A percentile compares a stretch with the other conserved stretches of the same genome.
phyloP scores from a whole-genome alignment of 2,113 vertebrate genomes.

The Ictalurus punctatus region DNA sequence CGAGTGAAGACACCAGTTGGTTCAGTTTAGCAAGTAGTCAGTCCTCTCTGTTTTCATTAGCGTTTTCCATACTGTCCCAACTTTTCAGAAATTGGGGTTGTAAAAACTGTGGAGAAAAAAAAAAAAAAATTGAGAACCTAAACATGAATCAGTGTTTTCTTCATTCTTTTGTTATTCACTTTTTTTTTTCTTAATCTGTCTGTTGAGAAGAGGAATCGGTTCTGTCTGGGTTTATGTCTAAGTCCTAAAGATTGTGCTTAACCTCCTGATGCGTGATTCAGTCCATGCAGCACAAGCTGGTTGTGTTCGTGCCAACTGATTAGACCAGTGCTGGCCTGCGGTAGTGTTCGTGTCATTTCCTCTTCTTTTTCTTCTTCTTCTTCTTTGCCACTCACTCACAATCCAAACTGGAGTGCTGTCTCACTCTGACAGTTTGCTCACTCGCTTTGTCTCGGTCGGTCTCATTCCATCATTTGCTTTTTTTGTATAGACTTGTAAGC shows the following conservation, averaged over 20 bases:
- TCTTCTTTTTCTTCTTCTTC: slow-evolving; percentile 43
- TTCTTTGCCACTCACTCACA: slow-evolving; percentile 41
- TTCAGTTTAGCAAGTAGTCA: too few species aligned
- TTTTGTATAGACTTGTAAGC: not conserved
- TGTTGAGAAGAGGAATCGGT: not conserved
- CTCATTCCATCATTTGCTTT: slow-evolving; percentile 34
- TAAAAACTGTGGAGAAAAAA: not conserved
- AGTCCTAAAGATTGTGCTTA: not conserved
- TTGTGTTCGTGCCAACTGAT: slow-evolving; percentile 7
- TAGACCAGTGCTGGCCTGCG: not conserved
- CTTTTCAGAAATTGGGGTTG: not conserved
- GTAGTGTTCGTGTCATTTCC: slow-evolving; percentile 10
- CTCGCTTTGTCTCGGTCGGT: slow-evolving; percentile 14
- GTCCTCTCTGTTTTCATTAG: too few species aligned
- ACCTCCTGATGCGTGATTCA: not conserved
- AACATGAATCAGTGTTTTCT: not conserved
- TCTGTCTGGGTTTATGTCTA: not conserved
- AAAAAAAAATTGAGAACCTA: not conserved
- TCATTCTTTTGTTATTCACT: not conserved
- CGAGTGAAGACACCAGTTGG: too few species aligned
- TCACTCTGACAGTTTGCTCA: slow-evolving; percentile 33
- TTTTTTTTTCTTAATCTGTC: not conserved
- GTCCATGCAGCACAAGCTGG: slow-evolving; percentile 38
- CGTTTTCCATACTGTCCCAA: too few species aligned
- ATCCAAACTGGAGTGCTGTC: slow-evolving; percentile 27